Conservation (phyloP, 1,140 invertebrate genomes). For the Drosophila rhopaloa region DNA sequence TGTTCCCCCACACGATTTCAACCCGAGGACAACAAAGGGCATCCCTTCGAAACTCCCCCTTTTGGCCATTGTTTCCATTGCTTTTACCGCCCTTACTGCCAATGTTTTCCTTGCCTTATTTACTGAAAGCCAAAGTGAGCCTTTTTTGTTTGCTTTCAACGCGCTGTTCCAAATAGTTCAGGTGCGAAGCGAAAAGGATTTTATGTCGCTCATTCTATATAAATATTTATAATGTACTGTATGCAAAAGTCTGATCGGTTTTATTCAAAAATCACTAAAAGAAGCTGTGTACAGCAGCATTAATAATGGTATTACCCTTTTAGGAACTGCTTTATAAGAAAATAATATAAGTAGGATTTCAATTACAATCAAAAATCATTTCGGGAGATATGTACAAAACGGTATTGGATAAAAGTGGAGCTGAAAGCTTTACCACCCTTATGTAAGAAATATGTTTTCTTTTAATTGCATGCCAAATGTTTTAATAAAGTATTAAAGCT, state of each 20-base stretch:
- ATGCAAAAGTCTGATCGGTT: conserved; percentile 4
- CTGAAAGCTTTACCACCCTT: too few species aligned
- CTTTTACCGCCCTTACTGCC: conserved; percentile 30
- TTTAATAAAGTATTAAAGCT: too few species aligned
- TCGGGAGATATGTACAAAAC: too few species aligned
- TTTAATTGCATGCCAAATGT: too few species aligned
- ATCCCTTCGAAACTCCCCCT: not conserved
- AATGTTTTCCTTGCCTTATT: conserved; percentile 17
- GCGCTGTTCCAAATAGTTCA: conserved; percentile 33
- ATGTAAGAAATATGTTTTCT: too few species aligned
- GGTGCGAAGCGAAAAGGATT: conserved; percentile 24
- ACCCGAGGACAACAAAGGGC: conserved; percentile 26
- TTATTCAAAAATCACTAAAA: conserved; percentile 3
- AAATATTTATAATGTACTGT: conserved; percentile 39
- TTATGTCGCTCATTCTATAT: conserved; percentile 32
- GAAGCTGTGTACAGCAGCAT: not conserved
- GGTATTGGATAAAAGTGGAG: too few species aligned
- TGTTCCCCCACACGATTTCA: conserved; percentile 23
- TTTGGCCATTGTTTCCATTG: conserved; percentile 30
- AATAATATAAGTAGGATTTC: too few species aligned
- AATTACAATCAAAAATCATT: too few species aligned
- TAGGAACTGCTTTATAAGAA: too few species aligned
- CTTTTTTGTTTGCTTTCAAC: conserved; percentile 37
- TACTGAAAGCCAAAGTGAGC: conserved; percentile 46
- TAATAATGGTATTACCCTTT: too few species aligned